Evolutionary conservation across 2,797 vertebrate species (phyloP).

Genomic region (Pseudochromis fuscus): DNA sequence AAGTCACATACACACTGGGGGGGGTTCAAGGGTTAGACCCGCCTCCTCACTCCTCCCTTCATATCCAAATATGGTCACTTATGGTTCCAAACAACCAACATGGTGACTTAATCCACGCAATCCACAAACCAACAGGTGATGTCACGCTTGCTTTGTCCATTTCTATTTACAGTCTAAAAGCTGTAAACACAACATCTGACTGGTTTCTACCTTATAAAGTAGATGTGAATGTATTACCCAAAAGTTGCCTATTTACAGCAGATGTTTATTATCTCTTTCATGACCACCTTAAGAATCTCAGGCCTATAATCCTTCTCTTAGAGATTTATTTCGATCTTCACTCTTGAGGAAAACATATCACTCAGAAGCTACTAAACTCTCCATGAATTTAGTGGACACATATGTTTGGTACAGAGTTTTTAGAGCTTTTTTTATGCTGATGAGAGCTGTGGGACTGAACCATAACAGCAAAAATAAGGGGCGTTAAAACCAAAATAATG

Average conservation of each 20-base stretch:
- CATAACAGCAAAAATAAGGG: background rate
- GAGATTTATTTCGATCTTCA: background rate
- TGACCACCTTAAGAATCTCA: background rate
- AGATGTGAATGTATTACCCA: background rate
- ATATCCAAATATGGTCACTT: too few species aligned
- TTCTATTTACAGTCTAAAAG: too few species aligned
- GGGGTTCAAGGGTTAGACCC: too few species aligned
- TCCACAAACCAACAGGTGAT: too few species aligned
- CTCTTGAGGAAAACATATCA: too few species aligned
- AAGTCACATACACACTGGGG: too few species aligned
- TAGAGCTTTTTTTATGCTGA: background rate
- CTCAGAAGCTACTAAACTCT: background rate
- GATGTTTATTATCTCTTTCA: background rate
- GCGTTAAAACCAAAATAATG: background rate
- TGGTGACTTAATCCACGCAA: too few species aligned
- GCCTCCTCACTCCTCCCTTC: too few species aligned
- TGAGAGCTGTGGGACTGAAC: conserved; percentile 1
- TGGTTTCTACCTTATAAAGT: too few species aligned
- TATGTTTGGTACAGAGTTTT: background rate
- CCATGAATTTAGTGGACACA: background rate
- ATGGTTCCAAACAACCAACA: too few species aligned
- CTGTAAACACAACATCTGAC: too few species aligned
- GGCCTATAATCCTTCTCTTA: background rate
- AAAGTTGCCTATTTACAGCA: background rate
- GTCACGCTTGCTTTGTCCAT: too few species aligned